These are phyloP conservation scores for Trissolcus japonicus DNA, from an alignment of 2,888 invertebrate species.

Conservation along the genomic window DNA sequence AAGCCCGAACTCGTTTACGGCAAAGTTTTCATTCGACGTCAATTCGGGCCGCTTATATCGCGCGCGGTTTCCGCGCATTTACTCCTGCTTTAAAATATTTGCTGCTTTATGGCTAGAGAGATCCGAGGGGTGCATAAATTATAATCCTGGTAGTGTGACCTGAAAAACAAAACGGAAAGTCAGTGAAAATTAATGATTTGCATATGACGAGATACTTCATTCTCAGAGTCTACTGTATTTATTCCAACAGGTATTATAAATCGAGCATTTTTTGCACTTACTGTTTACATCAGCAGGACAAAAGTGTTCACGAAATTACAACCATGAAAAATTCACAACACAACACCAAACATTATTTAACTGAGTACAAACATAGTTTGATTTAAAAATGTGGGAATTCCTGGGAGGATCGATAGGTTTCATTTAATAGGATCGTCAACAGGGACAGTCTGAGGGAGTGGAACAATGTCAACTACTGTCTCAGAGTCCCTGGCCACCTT, in stretches of 20 bases:
- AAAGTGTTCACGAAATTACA: no score
- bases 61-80: conserved; percentile 63
- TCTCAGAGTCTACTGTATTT: neutral
- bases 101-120: conserved; percentile 65
- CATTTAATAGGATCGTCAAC: no score
- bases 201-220: conserved; percentile 36
- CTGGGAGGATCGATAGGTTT: no score
- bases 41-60: conserved; percentile 45
- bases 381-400: no score
- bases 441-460: no score
- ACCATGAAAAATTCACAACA: no score
- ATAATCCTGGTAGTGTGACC: conserved; percentile 40
- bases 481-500: no score
- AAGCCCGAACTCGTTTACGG: conserved; percentile 49
- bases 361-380: no score
- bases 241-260: neutral
- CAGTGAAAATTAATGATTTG: conserved; percentile 47
- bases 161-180: conserved; percentile 47
- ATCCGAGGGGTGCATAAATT: conserved; percentile 71
- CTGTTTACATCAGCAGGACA: no score
- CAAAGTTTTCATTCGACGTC: conserved; percentile 52
- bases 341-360: no score
- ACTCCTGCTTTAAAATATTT: conserved; percentile 70
- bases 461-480: no score
- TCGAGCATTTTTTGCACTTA: neutral